Conservation (phyloP, 2,888 invertebrate genomes). For the Tuta absoluta region DNA sequence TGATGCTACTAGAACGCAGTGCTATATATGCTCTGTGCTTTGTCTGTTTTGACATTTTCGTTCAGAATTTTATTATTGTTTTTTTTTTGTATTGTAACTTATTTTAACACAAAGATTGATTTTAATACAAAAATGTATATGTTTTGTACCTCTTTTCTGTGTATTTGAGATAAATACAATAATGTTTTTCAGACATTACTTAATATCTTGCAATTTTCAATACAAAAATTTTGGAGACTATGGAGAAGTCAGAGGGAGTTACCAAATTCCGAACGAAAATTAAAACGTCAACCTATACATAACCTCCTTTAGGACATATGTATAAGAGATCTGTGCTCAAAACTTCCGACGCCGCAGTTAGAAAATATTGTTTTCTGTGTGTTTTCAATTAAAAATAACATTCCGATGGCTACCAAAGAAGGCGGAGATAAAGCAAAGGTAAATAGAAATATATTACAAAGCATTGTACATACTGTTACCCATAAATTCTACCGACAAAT, state of each 20-base stretch:
- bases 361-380: not conserved
- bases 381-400: not conserved
- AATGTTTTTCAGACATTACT: no score
- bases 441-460: slow-evolving; percentile 18
- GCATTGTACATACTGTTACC: not conserved
- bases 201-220: not conserved
- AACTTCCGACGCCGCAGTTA: slow-evolving; percentile 5
- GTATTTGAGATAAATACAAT: no score
- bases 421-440: slow-evolving; percentile 71
- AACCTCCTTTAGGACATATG: no score
- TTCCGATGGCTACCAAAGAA: slow-evolving; percentile 70
- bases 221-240: not conserved
- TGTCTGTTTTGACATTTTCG: not conserved
- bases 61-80: not conserved
- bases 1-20: not conserved
- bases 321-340: no score
- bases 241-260: not conserved
- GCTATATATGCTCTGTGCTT: not conserved
- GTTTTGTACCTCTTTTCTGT: no score
- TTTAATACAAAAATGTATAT: no score
- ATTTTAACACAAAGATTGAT: no score
- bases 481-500: not conserved
- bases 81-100: no score
- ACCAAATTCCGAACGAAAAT: not conserved
- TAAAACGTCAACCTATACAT: not conserved